Base-by-base conservation (phyloP, 2,797 vertebrate genomes). In the Enteromius fasciolatus region DNA sequence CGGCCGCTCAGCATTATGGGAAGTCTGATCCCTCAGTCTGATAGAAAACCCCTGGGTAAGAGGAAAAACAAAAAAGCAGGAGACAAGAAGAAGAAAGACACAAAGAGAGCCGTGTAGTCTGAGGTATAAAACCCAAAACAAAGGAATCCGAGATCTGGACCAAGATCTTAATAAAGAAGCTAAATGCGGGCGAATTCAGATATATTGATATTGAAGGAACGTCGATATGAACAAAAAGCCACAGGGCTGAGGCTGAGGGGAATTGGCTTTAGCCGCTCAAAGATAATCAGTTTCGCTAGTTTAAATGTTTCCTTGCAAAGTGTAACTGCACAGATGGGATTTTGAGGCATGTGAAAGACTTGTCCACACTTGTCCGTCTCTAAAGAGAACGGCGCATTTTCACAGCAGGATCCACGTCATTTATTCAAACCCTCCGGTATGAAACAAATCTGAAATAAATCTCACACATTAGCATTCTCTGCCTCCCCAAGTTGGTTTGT, bases 11-110 rank as follows among this genome's bases (percentile, higher is more conserved):
- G 89, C 90, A 92, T 91, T 90, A 82, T 83, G 72, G 91, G 92
- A 93, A 94, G 92, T 89, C 92, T 92, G 92, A 90, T 88, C 89
- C 87, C 33, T 46, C 81, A 90, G 88, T 88, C 89, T 90, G 88
- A 87, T 90, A 80, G 90, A 85, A 93, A 95, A 91, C 91, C 87
- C 84, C 90, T 92, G 80, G 73, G 87, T 84, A 92, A 84, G 85
- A 87, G 88, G 88, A 90, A 86, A 89, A 89, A 63, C 48, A 61
- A 79, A 89, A n/a, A 85, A 89, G 25, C 89, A 73, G 84, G 86
- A 91, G 89, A 77, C 87, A 64, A 87, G 82, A 87, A 90, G 87
- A 72, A 69, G 70, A 82, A 87, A 84, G n/a, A 57, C 69, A 66
- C 73, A 86, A 75, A 63, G 82, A 82, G 54, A 76, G 66, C 20